A percentile compares a stretch with the other conserved stretches of the same genome.
phyloP scores from a whole-genome alignment of 2,797 vertebrate species.

The Paratrypauchen microcephalus region DNA sequence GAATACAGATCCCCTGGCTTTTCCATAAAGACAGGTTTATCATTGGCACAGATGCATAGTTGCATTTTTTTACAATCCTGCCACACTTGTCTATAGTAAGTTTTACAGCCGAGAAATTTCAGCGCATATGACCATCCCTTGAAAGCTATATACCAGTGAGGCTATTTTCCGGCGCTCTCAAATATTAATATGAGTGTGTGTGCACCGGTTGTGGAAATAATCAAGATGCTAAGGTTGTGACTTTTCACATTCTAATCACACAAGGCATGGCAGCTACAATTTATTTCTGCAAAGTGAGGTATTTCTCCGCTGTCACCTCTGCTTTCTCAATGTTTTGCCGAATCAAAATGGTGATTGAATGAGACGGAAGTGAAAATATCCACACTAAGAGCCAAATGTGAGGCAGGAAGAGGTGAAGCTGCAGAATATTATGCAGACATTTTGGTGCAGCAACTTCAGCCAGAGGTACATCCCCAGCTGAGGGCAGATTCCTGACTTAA shows the following conservation, averaged over 20 bases:
- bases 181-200: slow-evolving; percentile 22
- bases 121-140: slow-evolving; percentile 3
- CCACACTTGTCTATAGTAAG: slow-evolving; percentile 22
- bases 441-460: slow-evolving; percentile 24
- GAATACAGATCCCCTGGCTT: slow-evolving; percentile 55
- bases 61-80: slow-evolving; percentile 39
- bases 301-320: slow-evolving; percentile 22
- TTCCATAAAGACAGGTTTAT: slow-evolving; percentile 53
- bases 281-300: slow-evolving; percentile 30
- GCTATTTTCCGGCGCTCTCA: slow-evolving; percentile 24
- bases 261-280: slow-evolving; percentile 20
- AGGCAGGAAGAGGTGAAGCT: slow-evolving; percentile 13
- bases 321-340: slow-evolving; percentile 27
- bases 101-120: slow-evolving; percentile 9
- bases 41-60: slow-evolving; percentile 51
- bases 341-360: slow-evolving; percentile 7
- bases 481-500: slow-evolving; percentile 26
- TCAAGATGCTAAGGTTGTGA: slow-evolving; percentile 31
- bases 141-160: slow-evolving; percentile 1
- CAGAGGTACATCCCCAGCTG: slow-evolving; percentile 26
- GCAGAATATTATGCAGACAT: slow-evolving; percentile 3
- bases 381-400: slow-evolving; percentile 7
- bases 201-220: slow-evolving; percentile 32
- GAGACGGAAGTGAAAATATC: slow-evolving; percentile 20
- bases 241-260: slow-evolving; percentile 43